phyloP scores from a whole-genome alignment of 2,888 invertebrate genomes.

The Tenthredo amoena region DNA sequence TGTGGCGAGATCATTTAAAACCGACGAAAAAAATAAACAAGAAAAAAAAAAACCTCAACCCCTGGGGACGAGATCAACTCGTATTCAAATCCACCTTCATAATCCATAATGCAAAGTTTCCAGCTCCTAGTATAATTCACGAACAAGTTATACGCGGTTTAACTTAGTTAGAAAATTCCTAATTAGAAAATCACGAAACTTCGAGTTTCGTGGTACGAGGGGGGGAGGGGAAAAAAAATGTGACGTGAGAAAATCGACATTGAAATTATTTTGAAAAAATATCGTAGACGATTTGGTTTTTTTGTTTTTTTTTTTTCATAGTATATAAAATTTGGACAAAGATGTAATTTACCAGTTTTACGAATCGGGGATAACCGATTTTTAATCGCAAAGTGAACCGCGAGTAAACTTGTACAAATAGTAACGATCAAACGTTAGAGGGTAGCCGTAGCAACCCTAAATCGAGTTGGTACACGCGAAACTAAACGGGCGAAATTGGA shows the following conservation, averaged over 20 bases:
- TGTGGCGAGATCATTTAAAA: constrained; percentile 3
- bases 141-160: background rate
- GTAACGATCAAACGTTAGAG: constrained; percentile 36
- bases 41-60: background rate
- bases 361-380: background rate
- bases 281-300: too few relatives aligned
- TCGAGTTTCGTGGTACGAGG: background rate
- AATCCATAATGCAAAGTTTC: constrained; percentile 45
- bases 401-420: background rate
- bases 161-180: background rate
- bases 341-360: background rate
- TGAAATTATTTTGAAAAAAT: too few relatives aligned
- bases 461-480: constrained; percentile 19
- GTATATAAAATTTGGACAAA: background rate
- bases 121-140: constrained; percentile 24
- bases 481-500: constrained; percentile 33
- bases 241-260: background rate
- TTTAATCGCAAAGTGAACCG: background rate
- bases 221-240: background rate
- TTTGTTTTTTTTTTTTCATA: background rate
- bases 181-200: constrained; percentile 1
- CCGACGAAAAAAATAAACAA: background rate
- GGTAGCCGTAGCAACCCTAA: constrained; percentile 14
- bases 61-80: constrained; percentile 36
- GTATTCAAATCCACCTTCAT: constrained; percentile 35